These are phyloP conservation scores for Acropora yongei DNA, from an alignment of 64 coral and sea anemone species.

Conservation along the genomic window DNA sequence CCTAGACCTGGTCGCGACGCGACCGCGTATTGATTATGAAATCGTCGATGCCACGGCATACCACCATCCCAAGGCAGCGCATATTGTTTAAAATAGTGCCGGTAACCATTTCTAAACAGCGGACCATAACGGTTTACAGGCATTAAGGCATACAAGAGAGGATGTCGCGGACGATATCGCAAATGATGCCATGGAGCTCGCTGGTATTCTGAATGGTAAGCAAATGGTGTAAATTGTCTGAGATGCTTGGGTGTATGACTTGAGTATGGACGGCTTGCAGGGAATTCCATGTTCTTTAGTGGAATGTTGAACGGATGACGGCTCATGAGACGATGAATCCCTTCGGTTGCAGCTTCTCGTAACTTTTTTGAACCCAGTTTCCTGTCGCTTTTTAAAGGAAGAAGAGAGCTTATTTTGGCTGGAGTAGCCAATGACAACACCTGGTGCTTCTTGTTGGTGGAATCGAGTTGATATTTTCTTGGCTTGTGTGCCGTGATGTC, in stretches of 20 bases:
- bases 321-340: conserved; percentile 39
- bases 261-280: neutral
- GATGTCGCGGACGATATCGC: conserved; percentile 1
- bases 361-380: conserved; percentile 42
- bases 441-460: conserved; percentile 25
- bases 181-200: neutral
- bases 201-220: neutral
- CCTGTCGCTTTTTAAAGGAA: conserved; percentile 17
- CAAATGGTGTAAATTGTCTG: conserved; percentile 4
- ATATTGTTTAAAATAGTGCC: conserved; percentile 10
- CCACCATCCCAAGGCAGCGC: neutral
- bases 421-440: conserved; percentile 28
- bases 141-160: conserved; percentile 10
- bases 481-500: neutral
- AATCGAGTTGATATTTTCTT: neutral
- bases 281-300: conserved; percentile 6
- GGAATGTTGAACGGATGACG: conserved; percentile 30
- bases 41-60: neutral
- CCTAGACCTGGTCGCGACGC: neutral
- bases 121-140: neutral
- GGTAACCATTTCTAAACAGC: neutral
- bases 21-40: neutral
- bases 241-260: conserved; percentile 20
- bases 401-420: conserved; percentile 20
- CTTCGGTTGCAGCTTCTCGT: neutral